Base-by-base conservation (phyloP, 1,140 invertebrate genomes). In the Notospermus geniculatus region DNA sequence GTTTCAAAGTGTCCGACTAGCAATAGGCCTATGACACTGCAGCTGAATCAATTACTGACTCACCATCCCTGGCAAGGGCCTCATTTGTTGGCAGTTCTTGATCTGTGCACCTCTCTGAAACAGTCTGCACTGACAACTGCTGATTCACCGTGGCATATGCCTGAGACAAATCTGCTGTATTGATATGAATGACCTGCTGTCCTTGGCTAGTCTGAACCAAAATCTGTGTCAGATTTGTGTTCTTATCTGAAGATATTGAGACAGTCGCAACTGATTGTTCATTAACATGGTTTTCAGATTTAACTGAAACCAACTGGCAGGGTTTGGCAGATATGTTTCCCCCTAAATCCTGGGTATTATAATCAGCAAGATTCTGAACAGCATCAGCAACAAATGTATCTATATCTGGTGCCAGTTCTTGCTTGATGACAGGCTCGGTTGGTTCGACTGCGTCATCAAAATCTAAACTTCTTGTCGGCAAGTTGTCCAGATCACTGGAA, bases 151-250 rank as follows among this genome's bases (percentile, higher is more conserved):
- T 7, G 19, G 4, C n/a, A 9, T 9, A 23, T 50, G 46, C 46
- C n/a, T 50, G 46, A n/a, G 63, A 66, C n/a, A 74, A 41, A 30
- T 69, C 67, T 45, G 67, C 69, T 4, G 72, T 72, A 65, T 74
- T 74, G 22, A 74, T 67, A 46, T 71, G 60, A 54, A 68, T 68
- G 13, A 71, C 50, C 62, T 70, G 71, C 32, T 74, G 72, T 22
- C 74, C 74, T 62, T 73, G 70, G 23, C 57, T 65, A 13, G 74
- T 76, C 45, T 74, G 71, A 2, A 76, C 69, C 2, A 74, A 36
- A 52, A 76, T 76, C 41, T 70, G 71, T 17, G 74, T 74, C 2
- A 69, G 69, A 60, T 74, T 76, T 11, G 69, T 64, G 4, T 60
- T 53, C 59, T 72, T 71, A 55, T 74, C 70, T 22, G 71, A 70